Conservation (phyloP, 2,888 invertebrate genomes). For the Colostygia pectinataria region DNA sequence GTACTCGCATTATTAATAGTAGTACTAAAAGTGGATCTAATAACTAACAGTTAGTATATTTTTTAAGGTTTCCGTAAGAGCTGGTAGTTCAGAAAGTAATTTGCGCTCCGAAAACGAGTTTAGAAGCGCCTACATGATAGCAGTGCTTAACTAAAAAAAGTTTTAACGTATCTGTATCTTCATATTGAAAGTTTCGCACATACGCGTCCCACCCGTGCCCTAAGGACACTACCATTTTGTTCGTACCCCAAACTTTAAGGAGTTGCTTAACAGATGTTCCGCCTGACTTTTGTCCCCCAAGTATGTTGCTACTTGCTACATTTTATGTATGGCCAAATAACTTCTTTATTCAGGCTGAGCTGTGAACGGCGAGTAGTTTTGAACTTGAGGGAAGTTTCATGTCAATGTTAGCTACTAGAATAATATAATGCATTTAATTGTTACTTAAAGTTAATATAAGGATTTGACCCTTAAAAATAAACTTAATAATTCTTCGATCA, state of each 20-base stretch:
- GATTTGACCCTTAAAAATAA: too few relatives aligned
- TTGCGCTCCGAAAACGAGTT: conserved; percentile 9
- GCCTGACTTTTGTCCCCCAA: conserved; percentile 66
- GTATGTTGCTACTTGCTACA: conserved; percentile 50
- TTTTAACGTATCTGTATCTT: conserved; percentile 43
- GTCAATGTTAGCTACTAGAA: too few relatives aligned
- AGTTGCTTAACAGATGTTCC: conserved; percentile 75
- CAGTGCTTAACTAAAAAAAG: conserved; percentile 25
- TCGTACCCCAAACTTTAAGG: conserved; percentile 67
- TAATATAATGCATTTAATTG: too few relatives aligned
- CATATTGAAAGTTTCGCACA: conserved; percentile 61
- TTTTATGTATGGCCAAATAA: conserved; percentile 45
- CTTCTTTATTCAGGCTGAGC: conserved; percentile 29
- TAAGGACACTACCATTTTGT: conserved; percentile 70
- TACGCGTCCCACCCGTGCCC: conserved; percentile 48
- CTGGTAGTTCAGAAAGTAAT: conserved; percentile 19
- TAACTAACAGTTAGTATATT: too few relatives aligned
- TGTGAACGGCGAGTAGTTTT: too few relatives aligned
- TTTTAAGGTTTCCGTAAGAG: background rate
- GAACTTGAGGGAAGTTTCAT: too few relatives aligned
- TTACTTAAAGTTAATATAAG: too few relatives aligned
- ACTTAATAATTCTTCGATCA: too few relatives aligned
- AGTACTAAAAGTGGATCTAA: background rate
- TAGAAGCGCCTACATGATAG: conserved; percentile 16
- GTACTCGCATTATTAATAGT: too few relatives aligned